Base-by-base conservation (phyloP, 1,140 invertebrate genomes). In the Drosophila tsacasi region DNA sequence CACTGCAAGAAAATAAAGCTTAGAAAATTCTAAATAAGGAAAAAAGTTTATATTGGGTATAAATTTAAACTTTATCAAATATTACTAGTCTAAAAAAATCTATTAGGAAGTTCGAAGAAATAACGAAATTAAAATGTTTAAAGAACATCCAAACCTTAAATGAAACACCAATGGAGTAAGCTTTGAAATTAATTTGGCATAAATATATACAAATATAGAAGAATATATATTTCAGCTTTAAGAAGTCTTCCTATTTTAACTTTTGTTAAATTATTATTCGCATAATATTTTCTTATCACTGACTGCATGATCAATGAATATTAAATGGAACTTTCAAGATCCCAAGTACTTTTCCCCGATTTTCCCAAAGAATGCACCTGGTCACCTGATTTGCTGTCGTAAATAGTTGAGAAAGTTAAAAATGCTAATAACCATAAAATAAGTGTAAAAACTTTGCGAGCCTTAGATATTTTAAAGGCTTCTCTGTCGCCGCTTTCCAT, bases 381-480 rank as follows among this genome's bases (percentile, higher is more conserved):
- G 76, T 52, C 77, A 81, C 63, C 74, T 78, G 58, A 57, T 50
- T 21, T 37, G 35, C n/a, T 37, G 39, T 74, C 83, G 83, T 83
- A 84, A 87, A 87, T 87, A 83, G 58, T 65, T 52, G 55, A 89
- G 76, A 74, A 55, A 71, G 64, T 71, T 71, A 84, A 79, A 84
- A 89, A 84, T 71, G 84, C 81, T 84, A 90, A 90, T 89, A 89
- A 77, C 79, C 84, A 81, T 89, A 89, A 89, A 89, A 76, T 81
- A 74, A 42, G 63, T 60, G 61, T 52, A 62, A 71, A 78, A 89
- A 87, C 76, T 68, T 52, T 30, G 12, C 47, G 19, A 79, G 55
- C 42, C 69, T 60, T 76, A 64, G 66, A 50, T 83, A 50, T 84
- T 86, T 85, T 78, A 81, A 81, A 85, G 78, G 57, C 63, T 35